Evolutionary conservation across 2,113 vertebrate species (phyloP).

Genomic region (Brachyistius frenatus): DNA sequence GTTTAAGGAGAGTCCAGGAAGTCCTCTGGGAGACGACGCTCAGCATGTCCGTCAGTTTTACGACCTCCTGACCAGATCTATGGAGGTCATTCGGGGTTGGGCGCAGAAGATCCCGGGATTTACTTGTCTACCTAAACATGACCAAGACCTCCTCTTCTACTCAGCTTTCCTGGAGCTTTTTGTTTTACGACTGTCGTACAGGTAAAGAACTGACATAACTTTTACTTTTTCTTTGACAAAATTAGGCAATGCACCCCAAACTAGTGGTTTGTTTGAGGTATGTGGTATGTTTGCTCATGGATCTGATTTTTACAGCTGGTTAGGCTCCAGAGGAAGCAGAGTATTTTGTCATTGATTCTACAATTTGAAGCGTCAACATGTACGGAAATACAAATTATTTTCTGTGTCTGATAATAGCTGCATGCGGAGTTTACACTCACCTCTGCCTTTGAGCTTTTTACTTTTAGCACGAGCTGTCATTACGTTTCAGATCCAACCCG

Average conservation of each 20-base stretch:
- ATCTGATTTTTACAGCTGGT: too few species aligned
- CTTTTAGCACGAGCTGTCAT: neutral
- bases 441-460: neutral
- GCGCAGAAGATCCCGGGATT: conserved; percentile 95
- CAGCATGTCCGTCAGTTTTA: conserved; percentile 97
- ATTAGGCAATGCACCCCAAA: too few species aligned
- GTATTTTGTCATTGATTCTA: too few species aligned
- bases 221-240: too few species aligned
- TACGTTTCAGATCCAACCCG: conserved; percentile 90
- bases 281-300: too few species aligned
- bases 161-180: conserved; percentile 98
- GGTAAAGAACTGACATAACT: conserved; percentile 77
- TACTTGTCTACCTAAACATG: conserved; percentile 89
- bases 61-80: conserved; percentile 94
- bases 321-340: too few species aligned
- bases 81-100: conserved; percentile 97
- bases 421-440: neutral
- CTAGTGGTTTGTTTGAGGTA: too few species aligned
- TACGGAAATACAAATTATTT: too few species aligned
- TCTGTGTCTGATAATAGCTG: too few species aligned
- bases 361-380: too few species aligned
- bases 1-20: conserved; percentile 93
- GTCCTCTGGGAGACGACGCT: conserved; percentile 91
- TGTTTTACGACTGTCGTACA: conserved; percentile 94
- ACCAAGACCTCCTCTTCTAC: conserved; percentile 97